Evolutionary conservation across 2,888 invertebrate genomes (phyloP).

Genomic region (Amitus sp.): DNA sequence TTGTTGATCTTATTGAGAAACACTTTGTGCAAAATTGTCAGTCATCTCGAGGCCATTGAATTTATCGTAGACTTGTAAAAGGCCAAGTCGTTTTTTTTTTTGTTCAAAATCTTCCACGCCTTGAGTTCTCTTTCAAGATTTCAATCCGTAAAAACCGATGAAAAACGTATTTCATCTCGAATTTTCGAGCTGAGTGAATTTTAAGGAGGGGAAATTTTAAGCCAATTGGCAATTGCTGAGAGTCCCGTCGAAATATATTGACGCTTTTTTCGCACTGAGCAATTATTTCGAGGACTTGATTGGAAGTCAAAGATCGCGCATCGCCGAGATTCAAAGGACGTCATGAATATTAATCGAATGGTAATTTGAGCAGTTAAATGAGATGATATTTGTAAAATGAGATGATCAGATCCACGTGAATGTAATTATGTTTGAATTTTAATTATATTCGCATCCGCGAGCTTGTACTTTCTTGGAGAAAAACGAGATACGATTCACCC

Average conservation of each 20-base stretch:
- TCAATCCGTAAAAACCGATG: too few species aligned
- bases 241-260: neutral
- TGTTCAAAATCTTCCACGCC: neutral
- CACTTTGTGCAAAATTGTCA: conserved; percentile 17
- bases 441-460: too few species aligned
- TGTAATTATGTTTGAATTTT: neutral
- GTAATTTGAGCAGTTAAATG: conserved; percentile 23
- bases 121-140: neutral
- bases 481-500: too few species aligned
- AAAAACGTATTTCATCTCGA: neutral
- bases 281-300: conserved; percentile 12
- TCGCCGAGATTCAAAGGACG: conserved; percentile 10
- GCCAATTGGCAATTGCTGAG: neutral
- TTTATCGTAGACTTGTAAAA: conserved; percentile 8
- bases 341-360: conserved; percentile 29
- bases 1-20: conserved; percentile 20
- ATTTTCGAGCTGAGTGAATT: neutral
- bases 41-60: conserved; percentile 14
- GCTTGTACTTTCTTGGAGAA: too few species aligned
- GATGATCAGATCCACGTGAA: conserved; percentile 20
- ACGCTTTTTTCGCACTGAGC: neutral
- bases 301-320: conserved; percentile 13
- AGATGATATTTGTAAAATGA: conserved; percentile 17
- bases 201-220: neutral
- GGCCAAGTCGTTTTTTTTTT: neutral